phyloP scores from a whole-genome alignment of 2,797 vertebrate genomes.

The Falco cherrug region DNA sequence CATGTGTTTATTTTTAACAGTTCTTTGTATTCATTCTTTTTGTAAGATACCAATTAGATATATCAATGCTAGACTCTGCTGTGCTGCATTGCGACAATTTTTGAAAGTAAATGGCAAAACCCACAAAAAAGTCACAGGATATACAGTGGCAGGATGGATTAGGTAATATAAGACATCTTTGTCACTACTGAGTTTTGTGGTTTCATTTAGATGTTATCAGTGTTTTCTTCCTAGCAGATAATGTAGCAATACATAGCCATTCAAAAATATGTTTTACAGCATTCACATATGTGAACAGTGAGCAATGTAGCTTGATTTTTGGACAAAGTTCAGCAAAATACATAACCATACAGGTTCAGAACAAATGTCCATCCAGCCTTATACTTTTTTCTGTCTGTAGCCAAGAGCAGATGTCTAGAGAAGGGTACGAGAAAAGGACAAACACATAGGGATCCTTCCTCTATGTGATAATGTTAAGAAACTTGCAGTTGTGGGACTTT shows the following conservation, averaged over 20 bases:
- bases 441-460: neutral
- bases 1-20: neutral
- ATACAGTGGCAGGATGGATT: neutral
- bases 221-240: neutral
- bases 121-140: neutral
- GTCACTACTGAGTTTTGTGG: neutral
- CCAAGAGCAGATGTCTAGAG: neutral
- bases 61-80: neutral
- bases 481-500: neutral
- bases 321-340: neutral
- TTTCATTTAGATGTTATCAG: neutral
- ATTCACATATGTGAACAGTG: neutral
- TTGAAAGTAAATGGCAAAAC: neutral
- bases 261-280: neutral
- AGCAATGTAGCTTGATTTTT: neutral
- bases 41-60: neutral
- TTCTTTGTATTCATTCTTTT: neutral
- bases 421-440: neutral
- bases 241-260: neutral
- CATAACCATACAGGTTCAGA: neutral
- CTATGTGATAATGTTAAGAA: neutral
- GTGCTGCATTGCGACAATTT: neutral
- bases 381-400: neutral
- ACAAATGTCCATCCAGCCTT: neutral
- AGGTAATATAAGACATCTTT: neutral